Conservation (phyloP, 2,113 vertebrate species). For the Siniperca knerii region DNA sequence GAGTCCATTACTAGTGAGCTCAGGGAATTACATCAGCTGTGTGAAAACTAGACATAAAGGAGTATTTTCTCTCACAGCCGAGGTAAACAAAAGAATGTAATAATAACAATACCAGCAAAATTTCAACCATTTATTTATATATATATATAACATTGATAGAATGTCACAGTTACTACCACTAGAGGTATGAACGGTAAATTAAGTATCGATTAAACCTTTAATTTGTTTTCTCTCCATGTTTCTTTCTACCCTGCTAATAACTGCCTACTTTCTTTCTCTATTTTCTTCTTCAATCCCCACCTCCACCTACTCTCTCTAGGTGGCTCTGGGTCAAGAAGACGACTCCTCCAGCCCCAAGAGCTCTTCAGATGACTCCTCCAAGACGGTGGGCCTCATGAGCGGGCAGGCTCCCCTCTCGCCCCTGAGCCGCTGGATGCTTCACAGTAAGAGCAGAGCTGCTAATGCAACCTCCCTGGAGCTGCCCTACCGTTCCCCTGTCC, state of each 20-base stretch:
- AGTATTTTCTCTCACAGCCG: conserved; percentile 52
- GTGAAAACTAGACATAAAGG: conserved; percentile 65
- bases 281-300: conserved; percentile 28
- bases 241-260: conserved; percentile 66
- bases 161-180: conserved; percentile 70
- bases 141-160: conserved; percentile 68
- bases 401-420: conserved; percentile 82
- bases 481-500: conserved; percentile 85
- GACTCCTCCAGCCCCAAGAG: conserved; percentile 75
- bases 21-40: conserved; percentile 67
- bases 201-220: conserved; percentile 78
- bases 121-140: conserved; percentile 54
- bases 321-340: conserved; percentile 85
- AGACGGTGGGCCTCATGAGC: conserved; percentile 82
- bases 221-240: conserved; percentile 72
- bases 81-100: conserved; percentile 69
- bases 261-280: conserved; percentile 49
- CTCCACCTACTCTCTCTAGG: conserved; percentile 63
- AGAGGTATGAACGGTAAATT: conserved; percentile 76
- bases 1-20: conserved; percentile 66
- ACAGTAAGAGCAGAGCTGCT: conserved; percentile 82
- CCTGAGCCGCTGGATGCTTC: conserved; percentile 87
- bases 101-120: conserved; percentile 59
- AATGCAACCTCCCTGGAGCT: conserved; percentile 88
- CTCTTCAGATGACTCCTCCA: conserved; percentile 77